Evolutionary conservation across 30 jellyfish, hydroid and myxozoan genomes (phyloP).

Genomic region (Catostylus mosaicus): DNA sequence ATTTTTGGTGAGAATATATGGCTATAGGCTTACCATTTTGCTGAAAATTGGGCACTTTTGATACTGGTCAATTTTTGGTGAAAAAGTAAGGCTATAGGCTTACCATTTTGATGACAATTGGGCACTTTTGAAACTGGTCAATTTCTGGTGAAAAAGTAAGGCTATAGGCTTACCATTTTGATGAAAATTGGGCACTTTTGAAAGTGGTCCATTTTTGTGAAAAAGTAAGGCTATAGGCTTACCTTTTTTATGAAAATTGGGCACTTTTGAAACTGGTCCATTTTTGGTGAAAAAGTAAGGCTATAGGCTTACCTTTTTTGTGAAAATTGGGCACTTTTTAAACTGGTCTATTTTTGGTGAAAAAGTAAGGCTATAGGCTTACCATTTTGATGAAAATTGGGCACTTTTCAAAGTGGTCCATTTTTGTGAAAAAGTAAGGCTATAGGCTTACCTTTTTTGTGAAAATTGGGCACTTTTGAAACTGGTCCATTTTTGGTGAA

Average conservation of each 20-base stretch:
- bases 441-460: no score
- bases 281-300: neutral
- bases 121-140: neutral
- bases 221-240: neutral
- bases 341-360: no score
- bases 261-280: neutral
- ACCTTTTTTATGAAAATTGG: neutral
- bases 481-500: no score
- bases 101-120: neutral
- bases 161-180: neutral
- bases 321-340: neutral
- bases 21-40: no score
- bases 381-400: neutral
- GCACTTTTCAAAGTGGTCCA: neutral
- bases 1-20: no score
- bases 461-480: no score
- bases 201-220: neutral
- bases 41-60: no score
- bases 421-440: no score
- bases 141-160: neutral
- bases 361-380: no score
- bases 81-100: slow-evolving; percentile 4
- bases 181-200: neutral
- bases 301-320: neutral
- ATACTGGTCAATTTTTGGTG: neutral